These are phyloP conservation scores for Lepus europaeus DNA, from an alignment of 2,113 vertebrate genomes.

Conservation along the genomic window DNA sequence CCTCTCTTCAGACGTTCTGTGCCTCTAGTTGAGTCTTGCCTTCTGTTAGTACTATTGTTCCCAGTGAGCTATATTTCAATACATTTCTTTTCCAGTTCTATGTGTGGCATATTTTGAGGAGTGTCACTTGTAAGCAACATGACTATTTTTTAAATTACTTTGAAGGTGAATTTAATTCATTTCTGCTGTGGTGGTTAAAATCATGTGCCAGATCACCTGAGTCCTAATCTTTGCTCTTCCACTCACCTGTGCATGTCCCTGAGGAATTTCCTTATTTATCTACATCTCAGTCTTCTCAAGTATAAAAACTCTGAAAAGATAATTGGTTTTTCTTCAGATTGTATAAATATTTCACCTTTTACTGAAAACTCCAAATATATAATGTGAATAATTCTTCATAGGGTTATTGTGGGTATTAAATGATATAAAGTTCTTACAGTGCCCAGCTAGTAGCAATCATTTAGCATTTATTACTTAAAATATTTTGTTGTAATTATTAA, in stretches of 20 bases:
- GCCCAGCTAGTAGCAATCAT: not conserved
- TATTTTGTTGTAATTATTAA: not conserved
- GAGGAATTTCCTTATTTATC: not conserved
- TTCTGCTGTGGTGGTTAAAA: not conserved
- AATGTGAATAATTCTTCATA: not conserved
- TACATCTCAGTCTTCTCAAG: not conserved
- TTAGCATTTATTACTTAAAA: not conserved
- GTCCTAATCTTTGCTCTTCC: not conserved
- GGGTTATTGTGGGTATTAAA: not conserved
- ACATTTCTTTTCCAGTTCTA: constrained; percentile 30
- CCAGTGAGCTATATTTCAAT: not conserved
- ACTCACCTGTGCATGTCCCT: not conserved
- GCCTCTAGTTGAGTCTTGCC: not conserved
- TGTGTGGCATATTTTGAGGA: not conserved
- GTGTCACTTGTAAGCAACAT: not conserved
- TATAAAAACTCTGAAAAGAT: not conserved
- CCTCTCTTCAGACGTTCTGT: not conserved
- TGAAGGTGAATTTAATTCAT: not conserved
- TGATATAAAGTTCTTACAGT: not conserved
- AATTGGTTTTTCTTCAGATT: no score
- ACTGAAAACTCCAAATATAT: not conserved
- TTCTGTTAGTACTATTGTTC: constrained; percentile 1
- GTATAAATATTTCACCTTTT: no score
- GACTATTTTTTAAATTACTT: not conserved
- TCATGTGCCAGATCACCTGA: not conserved